Percentiles rank a stretch among this genome's conserved stretches.
phyloP scores from a whole-genome alignment of 2,113 vertebrate genomes.

The Pseudois nayaur region DNA sequence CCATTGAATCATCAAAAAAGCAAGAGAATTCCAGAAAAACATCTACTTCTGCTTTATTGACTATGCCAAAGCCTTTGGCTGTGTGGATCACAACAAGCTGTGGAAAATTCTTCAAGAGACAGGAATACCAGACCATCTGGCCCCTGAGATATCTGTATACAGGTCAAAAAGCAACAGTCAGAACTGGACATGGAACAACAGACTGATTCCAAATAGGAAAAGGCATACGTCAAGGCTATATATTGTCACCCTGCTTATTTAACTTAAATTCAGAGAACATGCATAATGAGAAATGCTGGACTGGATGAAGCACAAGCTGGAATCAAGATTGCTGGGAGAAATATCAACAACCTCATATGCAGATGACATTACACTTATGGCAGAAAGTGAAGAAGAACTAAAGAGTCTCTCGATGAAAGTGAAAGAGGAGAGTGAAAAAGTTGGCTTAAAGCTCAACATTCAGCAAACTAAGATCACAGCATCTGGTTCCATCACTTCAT shows the following conservation, averaged over 20 bases:
- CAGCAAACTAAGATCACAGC: not conserved
- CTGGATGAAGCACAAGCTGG: not conserved
- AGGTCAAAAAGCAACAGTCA: not conserved
- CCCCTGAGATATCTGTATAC: not conserved
- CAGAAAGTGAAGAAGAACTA: not conserved
- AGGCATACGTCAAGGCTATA: not conserved
- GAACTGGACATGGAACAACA: not conserved
- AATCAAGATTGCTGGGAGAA: not conserved
- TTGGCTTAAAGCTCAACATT: not conserved
- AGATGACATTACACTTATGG: not conserved
- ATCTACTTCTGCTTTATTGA: not conserved
- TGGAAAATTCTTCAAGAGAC: not conserved
- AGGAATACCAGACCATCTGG: not conserved
- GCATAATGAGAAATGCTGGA: not conserved
- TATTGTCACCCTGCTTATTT: not conserved
- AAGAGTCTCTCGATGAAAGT: not conserved
- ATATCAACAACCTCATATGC: not conserved
- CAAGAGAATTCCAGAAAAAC: not conserved
- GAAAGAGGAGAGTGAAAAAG: not conserved
- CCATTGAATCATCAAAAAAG: accelerated
- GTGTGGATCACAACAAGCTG: not conserved
- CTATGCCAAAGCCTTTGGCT: not conserved
- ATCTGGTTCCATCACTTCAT: not conserved
- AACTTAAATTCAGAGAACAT: not conserved
- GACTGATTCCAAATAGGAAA: not conserved